Base-by-base conservation (phyloP, 1,140 invertebrate species). In the Macrosteles quadrilineatus region DNA sequence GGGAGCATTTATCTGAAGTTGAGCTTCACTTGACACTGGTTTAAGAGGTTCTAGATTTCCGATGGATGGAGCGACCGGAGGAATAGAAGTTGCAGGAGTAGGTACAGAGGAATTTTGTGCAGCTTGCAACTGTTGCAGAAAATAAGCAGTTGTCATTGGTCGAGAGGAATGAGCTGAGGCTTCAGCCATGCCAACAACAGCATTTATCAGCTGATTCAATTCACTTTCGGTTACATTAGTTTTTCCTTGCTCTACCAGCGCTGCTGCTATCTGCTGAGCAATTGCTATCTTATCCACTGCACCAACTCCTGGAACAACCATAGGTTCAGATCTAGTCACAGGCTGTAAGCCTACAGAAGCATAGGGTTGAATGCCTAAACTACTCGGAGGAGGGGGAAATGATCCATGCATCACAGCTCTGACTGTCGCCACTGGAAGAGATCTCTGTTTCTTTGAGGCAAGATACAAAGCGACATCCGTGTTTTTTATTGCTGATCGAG, bases 171-270 rank as follows among this genome's bases (percentile, higher is more conserved):
- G 36, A 31, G 57, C 83, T 14, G 83, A 81, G 6, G 81, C 79
- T 67, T 83, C 77, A 0, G 85, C 84, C 83, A 90, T 87, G 67
- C 86, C 83, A 29, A 91, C 87, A 21, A 92, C 90, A 19, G 91
- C 87, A 71, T 91, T 90, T 9, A 93, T 88, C 1, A 94, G 80
- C 59, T 87, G 87, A 77, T 91, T 89, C 53, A 94, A 79, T 76
- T 94, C 90, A 50, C 87, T 86, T 62, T 90, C 87, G 1, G 88
- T 87, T 0, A 94, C 87, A 79, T 93, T 87, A 0, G 88, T 90
- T 78, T 89, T 88, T 40, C 91, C 92, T 80, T 92, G 90, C 6
- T 87, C 84, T 0, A 92, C 80, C 40, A 94, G 78, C 9, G 90
- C 91, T 27, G 85, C 87, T 0, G 92, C 90, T 75, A 94, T 88